phyloP scores from a whole-genome alignment of 1,140 invertebrate species.

The Teleopsis dalmanni region DNA sequence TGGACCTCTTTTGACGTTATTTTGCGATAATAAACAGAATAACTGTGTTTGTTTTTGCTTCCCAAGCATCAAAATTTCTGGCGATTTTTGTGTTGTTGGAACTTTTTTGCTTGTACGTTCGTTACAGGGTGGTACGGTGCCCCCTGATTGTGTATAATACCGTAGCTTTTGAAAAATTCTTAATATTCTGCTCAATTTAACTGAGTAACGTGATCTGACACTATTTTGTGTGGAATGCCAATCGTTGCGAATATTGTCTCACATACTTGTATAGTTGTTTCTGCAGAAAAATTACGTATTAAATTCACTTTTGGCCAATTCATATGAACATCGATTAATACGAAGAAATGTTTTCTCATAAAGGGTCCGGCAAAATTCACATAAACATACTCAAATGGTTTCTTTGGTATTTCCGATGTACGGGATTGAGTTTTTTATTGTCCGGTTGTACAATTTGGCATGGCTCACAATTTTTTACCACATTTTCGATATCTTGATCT shows the following conservation, averaged over 20 bases:
- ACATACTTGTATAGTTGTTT: constrained; percentile 7
- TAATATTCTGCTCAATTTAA: constrained; percentile 9
- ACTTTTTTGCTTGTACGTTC: constrained; percentile 12
- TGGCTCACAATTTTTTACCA: constrained; percentile 20
- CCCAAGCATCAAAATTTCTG: constrained; percentile 12
- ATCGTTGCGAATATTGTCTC: constrained; percentile 4
- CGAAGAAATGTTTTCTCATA: constrained; percentile 23
- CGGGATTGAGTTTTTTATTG: constrained; percentile 11
- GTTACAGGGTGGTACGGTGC: constrained; percentile 12
- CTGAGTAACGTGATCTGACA: constrained; percentile 21
- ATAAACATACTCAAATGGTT: constrained; percentile 36
- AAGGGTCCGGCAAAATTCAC: constrained; percentile 8
- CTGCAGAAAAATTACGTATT: constrained; percentile 6
- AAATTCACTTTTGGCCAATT: constrained; percentile 38
- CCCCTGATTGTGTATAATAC: constrained; percentile 6
- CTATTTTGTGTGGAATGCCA: constrained; percentile 6
- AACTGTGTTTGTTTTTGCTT: constrained; percentile 7
- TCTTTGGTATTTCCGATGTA: constrained; percentile 15
- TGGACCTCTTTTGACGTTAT: not conserved
- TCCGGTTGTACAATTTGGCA: constrained; percentile 7
- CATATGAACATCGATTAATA: constrained; percentile 38
- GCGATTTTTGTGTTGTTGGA: constrained; percentile 8
- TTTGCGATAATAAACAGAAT: constrained; percentile 2
- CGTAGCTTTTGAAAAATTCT: constrained; percentile 7
- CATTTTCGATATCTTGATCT: constrained; percentile 38